Percentiles rank a stretch among this genome's conserved stretches.
phyloP scores from a whole-genome alignment of 2,888 invertebrate species.

The Tipula vernalis region DNA sequence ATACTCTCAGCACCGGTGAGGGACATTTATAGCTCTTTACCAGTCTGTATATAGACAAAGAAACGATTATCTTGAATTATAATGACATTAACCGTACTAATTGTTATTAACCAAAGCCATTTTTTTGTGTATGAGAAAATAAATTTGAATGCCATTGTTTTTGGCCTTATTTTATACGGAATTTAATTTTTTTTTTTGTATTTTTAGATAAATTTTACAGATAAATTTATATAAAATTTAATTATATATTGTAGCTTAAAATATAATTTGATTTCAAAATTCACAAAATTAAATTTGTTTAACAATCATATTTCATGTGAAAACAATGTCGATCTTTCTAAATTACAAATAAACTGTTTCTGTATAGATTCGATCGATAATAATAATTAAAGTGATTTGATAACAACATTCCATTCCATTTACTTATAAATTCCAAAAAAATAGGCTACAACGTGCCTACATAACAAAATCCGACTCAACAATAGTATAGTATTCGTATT shows the following conservation, averaged over 20 bases:
- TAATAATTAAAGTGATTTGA: too few relatives aligned
- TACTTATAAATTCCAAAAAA: too few relatives aligned
- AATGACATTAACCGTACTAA: constrained; percentile 4
- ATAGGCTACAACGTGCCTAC: too few relatives aligned
- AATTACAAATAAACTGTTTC: too few relatives aligned
- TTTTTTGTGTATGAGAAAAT: neutral
- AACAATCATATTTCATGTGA: neutral
- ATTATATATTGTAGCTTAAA: neutral
- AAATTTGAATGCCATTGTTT: neutral
- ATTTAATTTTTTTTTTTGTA: neutral
- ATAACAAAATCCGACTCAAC: too few relatives aligned
- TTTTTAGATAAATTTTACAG: neutral
- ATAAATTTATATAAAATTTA: neutral
- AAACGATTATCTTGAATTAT: constrained; percentile 4
- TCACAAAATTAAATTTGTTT: neutral
- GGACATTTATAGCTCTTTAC: neutral
- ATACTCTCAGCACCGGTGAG: neutral
- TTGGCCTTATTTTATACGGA: neutral
- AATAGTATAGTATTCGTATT: too few relatives aligned
- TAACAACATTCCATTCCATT: too few relatives aligned
- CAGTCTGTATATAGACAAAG: neutral
- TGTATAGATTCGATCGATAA: too few relatives aligned
- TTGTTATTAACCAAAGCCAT: neutral
- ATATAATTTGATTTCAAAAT: neutral
- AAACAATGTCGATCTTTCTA: neutral